Evolutionary conservation across 2,888 invertebrate species (phyloP).

Genomic region (Allygus modestus): DNA sequence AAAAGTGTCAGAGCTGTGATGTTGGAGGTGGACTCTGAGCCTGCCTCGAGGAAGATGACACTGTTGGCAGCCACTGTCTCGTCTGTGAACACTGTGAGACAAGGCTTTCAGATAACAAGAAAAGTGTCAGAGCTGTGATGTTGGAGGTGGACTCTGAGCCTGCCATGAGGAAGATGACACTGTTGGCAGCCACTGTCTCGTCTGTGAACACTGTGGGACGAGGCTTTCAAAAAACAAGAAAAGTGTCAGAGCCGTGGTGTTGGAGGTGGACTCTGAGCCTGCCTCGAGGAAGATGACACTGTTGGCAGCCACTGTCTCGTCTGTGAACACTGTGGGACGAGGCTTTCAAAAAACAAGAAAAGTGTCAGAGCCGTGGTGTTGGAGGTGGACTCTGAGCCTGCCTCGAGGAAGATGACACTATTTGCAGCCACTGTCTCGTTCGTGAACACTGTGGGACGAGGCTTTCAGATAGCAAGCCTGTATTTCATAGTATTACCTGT

Average conservation of each 20-base stretch:
- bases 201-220: slow-evolving; percentile 57
- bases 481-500: no score
- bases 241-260: slow-evolving; percentile 34
- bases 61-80: slow-evolving; percentile 59
- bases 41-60: slow-evolving; percentile 62
- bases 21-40: slow-evolving; percentile 56
- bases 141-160: slow-evolving; percentile 59
- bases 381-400: slow-evolving; percentile 60
- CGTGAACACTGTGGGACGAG: slow-evolving; percentile 49
- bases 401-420: slow-evolving; percentile 61
- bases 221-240: no score
- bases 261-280: slow-evolving; percentile 60
- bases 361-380: slow-evolving; percentile 35
- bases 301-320: slow-evolving; percentile 58
- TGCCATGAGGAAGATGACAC: slow-evolving; percentile 61
- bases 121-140: slow-evolving; percentile 32
- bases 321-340: slow-evolving; percentile 52
- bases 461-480: neutral
- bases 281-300: slow-evolving; percentile 62
- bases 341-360: slow-evolving; percentile 9
- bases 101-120: no score
- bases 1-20: slow-evolving; percentile 38
- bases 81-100: slow-evolving; percentile 55
- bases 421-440: slow-evolving; percentile 58
- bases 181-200: slow-evolving; percentile 56